A percentile compares a stretch with the other conserved stretches of the same genome.
Evolutionary conservation across 1,140 invertebrate species (phyloP).

Genomic region (Tetramorium alpestre): DNA sequence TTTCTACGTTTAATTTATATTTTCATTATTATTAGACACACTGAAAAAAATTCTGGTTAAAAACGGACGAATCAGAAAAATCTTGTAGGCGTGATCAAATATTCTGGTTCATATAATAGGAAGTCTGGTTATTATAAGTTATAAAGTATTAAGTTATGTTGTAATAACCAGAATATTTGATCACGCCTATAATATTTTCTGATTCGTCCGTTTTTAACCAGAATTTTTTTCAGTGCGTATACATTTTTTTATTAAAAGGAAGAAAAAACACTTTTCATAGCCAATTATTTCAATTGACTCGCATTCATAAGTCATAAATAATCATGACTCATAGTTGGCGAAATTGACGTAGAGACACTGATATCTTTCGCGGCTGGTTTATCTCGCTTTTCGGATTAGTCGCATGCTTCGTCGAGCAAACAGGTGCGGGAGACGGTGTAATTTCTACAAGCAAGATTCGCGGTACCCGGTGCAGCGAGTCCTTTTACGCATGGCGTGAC

Average conservation of each 20-base stretch:
- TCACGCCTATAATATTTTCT: too few relatives aligned
- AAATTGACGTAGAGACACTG: background rate
- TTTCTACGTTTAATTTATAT: background rate
- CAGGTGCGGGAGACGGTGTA: constrained; percentile 20
- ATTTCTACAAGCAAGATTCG: background rate
- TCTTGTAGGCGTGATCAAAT: too few relatives aligned
- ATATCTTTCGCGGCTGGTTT: background rate
- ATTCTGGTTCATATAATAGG: too few relatives aligned
- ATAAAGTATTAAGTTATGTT: too few relatives aligned
- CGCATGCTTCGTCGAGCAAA: background rate
- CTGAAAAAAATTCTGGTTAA: too few relatives aligned
- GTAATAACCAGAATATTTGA: too few relatives aligned
- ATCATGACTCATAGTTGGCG: background rate
- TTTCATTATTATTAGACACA: background rate
- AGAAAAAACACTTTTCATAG: background rate
- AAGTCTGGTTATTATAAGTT: too few relatives aligned
- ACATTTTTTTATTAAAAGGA: background rate
- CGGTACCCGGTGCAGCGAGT: constrained; percentile 3
- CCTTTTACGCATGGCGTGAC: constrained; percentile 33
- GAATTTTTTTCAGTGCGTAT: too few relatives aligned
- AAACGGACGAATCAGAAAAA: too few relatives aligned
- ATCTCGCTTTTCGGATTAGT: background rate
- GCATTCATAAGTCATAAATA: background rate
- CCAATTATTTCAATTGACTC: background rate
- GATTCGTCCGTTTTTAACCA: too few relatives aligned